Base-by-base conservation (phyloP, 2,888 invertebrate genomes). In the Xylota segnis region DNA sequence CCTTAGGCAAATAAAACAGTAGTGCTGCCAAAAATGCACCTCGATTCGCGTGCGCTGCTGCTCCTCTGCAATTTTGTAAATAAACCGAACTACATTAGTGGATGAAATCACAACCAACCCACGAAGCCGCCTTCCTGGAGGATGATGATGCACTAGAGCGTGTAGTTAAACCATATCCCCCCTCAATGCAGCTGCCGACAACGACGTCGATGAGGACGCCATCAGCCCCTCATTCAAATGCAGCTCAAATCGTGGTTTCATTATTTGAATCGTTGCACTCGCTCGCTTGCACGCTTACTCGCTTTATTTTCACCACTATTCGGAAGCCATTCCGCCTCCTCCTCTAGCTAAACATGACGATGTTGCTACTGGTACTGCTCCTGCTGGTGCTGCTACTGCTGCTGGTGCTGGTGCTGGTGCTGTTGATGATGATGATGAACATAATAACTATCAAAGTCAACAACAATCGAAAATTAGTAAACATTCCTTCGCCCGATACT, bases 391-490 rank as follows among this genome's bases (percentile, higher is more conserved):
- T 37, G 59, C 23, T 23, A 3, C 23, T 23, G 23, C 23, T 23
- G 23, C 23, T 23, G 23, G 2, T 23, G 23, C 23, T 23, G 32
- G 10, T 23, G 37, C 37, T 23, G 32, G 10, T 58, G 65, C 29
- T 37, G 59, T 14, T 56, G 68, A 45, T 59, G 77, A 65, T 72
- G 78, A 78, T 65, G 74, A 83, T 79, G 65, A 81, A 81, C 75
- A 72, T 76, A 86, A 86, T 86, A 86, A 86, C 84, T 68, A 86
- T 81, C 76, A 86, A 81, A 86, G 81, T 81, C 84, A 86, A 86
- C 81, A 81, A 76, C 84, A 86, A 76, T 81, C 47, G 84, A 72
- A 81, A 86, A 86, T 86, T 86, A 81, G 79, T 86, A 81, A 86
- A 76, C 76, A 81, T 50, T 56, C 47, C 29, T 4, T 16, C 23